Base-by-base conservation (phyloP, 1,140 invertebrate species). In the Diorhabda elongata region DNA sequence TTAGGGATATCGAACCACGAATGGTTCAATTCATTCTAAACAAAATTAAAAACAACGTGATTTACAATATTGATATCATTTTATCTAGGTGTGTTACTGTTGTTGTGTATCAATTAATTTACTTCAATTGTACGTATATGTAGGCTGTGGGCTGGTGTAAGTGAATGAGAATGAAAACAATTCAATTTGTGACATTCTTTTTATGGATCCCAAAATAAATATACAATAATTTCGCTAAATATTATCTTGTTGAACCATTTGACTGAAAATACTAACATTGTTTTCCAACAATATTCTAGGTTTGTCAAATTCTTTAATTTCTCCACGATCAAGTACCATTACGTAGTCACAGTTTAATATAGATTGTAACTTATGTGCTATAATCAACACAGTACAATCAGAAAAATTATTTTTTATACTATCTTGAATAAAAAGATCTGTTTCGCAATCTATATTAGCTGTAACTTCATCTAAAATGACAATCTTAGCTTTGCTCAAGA, bases 331-430 rank as follows among this genome's bases (percentile, higher is more conserved):
- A 84, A 93, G 87, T 1, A 92, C 90, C 75, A 94, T 82, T 64
- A 93, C 86, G 67, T 86, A 84, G 74, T 90, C 89, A 67, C 86
- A 90, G 76, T 95, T 90, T 87, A 95, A 90, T 47, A 95, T 90
- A 0, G 92, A 93, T 71, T 93, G 89, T 4, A 94, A 80, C 58
- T 92, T 83, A 82, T 94, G 92, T 4, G 93, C 92, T 73, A 95
- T 93, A 2, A 92, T 94, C 3, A 95, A 80, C 4, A 95, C 89
- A 0, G 93, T 94, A 69, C 88, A 89, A 67, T 87, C 78, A 0
- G 80, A 79, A 80, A 94, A 94, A 72, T 88, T 87, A 47, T 83
- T 85, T 47, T 87, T 87, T 73, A 87, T 87, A 42, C 87, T 93
- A 81, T 82, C 86, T 82, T 87, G 87, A 74, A 85, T 91, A 64